Conservation (phyloP, 2,113 vertebrate species). For the Phasianus colchicus region DNA sequence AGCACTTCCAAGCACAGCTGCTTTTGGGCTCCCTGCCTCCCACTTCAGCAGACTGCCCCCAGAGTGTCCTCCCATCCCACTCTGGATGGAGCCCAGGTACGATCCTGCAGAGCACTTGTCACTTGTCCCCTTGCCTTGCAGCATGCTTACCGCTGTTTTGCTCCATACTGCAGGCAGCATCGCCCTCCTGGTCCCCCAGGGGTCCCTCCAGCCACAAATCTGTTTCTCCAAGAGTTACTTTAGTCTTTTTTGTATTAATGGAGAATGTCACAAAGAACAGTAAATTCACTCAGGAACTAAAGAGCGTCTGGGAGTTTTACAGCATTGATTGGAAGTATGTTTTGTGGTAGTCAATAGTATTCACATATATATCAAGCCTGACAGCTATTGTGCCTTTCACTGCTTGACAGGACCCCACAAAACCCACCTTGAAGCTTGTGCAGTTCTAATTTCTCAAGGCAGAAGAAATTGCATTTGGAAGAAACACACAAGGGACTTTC, state of each 20-base stretch:
- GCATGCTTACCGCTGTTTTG: not conserved
- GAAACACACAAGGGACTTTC: not conserved
- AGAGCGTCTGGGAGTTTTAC: not conserved
- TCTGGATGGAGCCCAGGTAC: not conserved
- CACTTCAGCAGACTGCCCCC: not conserved
- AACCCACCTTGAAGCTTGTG: not conserved
- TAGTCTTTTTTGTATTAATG: not conserved
- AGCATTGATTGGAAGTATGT: not conserved
- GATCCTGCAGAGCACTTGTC: not conserved
- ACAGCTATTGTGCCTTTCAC: not conserved
- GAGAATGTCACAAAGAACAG: not conserved
- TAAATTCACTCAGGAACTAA: conserved; percentile 9
- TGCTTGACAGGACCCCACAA: not conserved
- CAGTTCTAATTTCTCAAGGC: conserved; percentile 9
- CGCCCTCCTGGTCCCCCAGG: fast-evolving
- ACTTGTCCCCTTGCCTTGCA: not conserved
- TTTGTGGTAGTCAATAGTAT: not conserved
- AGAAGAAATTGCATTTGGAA: conserved; percentile 10
- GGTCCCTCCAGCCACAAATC: not conserved
- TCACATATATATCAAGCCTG: not conserved
- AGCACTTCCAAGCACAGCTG: not conserved
- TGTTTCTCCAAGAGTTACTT: not conserved
- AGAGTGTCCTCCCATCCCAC: not conserved
- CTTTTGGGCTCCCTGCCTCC: not conserved
- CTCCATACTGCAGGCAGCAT: not conserved